phyloP scores from a whole-genome alignment of 2,797 vertebrate species.

The Mycteria americana region DNA sequence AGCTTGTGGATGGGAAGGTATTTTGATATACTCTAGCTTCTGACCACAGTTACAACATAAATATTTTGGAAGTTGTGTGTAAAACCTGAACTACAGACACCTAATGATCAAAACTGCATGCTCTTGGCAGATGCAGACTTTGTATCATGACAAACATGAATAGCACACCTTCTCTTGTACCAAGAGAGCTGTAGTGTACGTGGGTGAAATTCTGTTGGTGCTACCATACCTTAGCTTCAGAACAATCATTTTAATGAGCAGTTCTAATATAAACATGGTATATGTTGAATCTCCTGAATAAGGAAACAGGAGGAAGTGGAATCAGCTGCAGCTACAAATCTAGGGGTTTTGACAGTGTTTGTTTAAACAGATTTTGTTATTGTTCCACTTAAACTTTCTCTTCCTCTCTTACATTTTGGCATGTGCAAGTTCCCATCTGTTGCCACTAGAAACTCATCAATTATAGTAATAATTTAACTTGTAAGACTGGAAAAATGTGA shows the following conservation, averaged over 20 bases:
- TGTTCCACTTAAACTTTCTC: constrained; percentile 63
- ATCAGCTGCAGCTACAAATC: constrained; percentile 50
- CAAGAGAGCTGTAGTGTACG: neutral
- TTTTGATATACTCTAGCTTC: neutral
- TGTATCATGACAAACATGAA: neutral
- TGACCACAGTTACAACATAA: neutral
- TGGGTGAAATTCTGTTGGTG: neutral
- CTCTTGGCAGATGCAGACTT: neutral
- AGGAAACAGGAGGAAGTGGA: constrained; percentile 42
- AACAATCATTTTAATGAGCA: neutral
- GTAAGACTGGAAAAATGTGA: constrained; percentile 63
- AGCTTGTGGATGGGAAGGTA: constrained; percentile 99
- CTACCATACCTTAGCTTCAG: neutral
- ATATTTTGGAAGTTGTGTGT: neutral
- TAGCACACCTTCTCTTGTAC: neutral
- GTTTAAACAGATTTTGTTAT: constrained; percentile 60
- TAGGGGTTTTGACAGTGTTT: constrained; percentile 26
- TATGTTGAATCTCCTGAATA: neutral
- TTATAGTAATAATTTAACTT: constrained; percentile 48
- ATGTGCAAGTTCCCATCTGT: constrained; percentile 55
- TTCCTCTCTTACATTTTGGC: constrained; percentile 64
- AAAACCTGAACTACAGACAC: neutral
- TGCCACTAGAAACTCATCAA: constrained; percentile 52
- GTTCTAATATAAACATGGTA: neutral
- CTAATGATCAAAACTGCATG: neutral